Percentiles rank a stretch among this genome's conserved stretches.
phyloP scores from a whole-genome alignment of 2,888 invertebrate species.

The Zaprionus obscuricornis region DNA sequence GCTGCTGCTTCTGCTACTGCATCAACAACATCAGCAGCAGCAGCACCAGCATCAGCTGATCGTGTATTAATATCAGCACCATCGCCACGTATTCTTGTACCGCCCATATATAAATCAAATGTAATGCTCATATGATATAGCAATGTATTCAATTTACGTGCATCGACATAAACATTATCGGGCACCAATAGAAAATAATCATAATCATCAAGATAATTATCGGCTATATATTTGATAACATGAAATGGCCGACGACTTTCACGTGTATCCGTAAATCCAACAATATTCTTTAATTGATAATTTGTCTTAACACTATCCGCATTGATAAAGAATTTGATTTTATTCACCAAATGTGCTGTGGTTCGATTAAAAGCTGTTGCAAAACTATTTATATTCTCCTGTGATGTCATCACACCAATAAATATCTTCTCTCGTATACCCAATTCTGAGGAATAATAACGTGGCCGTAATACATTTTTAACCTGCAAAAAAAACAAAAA shows the following conservation, averaged over 20 bases:
- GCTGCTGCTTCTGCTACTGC: conserved; percentile 1
- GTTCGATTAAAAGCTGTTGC: conserved; percentile 95
- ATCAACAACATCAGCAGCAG: conserved; percentile 3
- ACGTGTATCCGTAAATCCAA: conserved; percentile 93
- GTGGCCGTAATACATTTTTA: conserved; percentile 90
- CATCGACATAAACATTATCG: conserved; percentile 93
- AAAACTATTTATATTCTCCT: conserved; percentile 88
- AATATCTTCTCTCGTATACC: conserved; percentile 95
- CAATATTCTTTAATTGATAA: conserved; percentile 88
- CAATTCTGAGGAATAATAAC: conserved; percentile 97
- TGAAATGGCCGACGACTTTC: conserved; percentile 92
- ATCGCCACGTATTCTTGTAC: conserved; percentile 83
- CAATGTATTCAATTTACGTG: conserved; percentile 88
- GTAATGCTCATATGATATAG: conserved; percentile 92
- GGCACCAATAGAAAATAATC: conserved; percentile 96
- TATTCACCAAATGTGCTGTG: conserved; percentile 91
- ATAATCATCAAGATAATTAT: conserved; percentile 94
- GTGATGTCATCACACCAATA: conserved; percentile 92
- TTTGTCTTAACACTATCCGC: conserved; percentile 85
- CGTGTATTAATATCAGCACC: conserved; percentile 82
- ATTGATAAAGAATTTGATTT: conserved; percentile 91
- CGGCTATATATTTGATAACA: conserved; percentile 93
- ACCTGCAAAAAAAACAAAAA: conserved; percentile 80
- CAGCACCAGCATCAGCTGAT: conserved; percentile 10
- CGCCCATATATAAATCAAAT: conserved; percentile 94